Evolutionary conservation across 2,797 vertebrate genomes (phyloP), one percentile per base, ranked within the genome.

Genomic region (Eupleurogrammus muticus): DNA sequence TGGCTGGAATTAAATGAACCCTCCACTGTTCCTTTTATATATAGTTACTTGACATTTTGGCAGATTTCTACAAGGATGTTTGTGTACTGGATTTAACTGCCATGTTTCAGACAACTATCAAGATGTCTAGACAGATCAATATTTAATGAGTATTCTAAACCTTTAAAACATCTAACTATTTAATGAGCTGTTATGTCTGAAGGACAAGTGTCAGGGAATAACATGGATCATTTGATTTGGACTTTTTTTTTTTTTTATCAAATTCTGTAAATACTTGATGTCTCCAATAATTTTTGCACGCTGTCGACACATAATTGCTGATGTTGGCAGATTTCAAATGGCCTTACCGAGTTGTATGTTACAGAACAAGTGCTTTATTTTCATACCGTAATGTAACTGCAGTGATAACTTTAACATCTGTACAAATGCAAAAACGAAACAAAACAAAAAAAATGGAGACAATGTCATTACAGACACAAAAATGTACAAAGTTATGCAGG

Each of bases 351-450:
- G 12, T 64, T 70, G 66, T 78, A 66, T 82, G 77, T 95, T 93
- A 93, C 89, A 88, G 93, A 94, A 94, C 93, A 96, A 98, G 96
- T 99, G 96, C 96, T 99, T 99, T 99, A 99, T 99, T 99, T 93
- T 90, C 94, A 92, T 94, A 93, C 87, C 78, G 94, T 97, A 97
- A 92, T 95, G 96, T 95, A 96, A 96, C 95, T 96, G 96, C 95
- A 87, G 95, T 96, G 96, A 97, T 96, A 75, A 96, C 79, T 95
- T 95, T 96, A 96, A 97, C 96, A 96, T 97, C 97, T 99, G 96
- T 99, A 98, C 97, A 98, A 97, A 97, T 96, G 95, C 96, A 96
- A 89, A 91, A 92, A 68, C 86, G 87, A 89, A 44, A 44, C 96
- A 96, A 89, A 91, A 92, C 70, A 87, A 88, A 89, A 44, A 44